Percentiles rank a stretch among this genome's conserved stretches.
Evolutionary conservation across 1,140 invertebrate species (phyloP).

Genomic region (Brachionus koreanus): DNA sequence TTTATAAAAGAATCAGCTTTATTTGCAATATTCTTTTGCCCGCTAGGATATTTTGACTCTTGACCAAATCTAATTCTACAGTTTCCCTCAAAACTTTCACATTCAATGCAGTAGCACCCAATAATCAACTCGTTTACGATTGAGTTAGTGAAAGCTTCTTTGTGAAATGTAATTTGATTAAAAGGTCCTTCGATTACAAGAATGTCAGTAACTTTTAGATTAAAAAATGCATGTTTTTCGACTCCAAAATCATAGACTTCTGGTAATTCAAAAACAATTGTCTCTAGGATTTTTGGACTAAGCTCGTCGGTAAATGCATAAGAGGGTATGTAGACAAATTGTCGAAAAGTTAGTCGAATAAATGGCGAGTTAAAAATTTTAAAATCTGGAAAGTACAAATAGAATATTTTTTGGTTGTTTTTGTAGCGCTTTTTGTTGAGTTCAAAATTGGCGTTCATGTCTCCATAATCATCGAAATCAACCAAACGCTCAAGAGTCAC

Average conservation of each 20-base stretch:
- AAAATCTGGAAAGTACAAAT: constrained; percentile 41
- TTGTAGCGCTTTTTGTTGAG: not conserved
- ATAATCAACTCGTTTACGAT: constrained; percentile 26
- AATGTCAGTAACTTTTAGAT: not conserved
- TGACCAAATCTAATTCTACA: not conserved
- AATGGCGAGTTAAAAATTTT: constrained; percentile 7
- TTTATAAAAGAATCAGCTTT: not conserved
- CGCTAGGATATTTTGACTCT: not conserved
- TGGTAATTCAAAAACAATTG: not conserved
- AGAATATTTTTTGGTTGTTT: not conserved
- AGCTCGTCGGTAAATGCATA: constrained; percentile 1
- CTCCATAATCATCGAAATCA: not conserved
- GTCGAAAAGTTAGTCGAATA: not conserved
- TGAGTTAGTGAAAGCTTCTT: not conserved
- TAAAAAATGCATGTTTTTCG: constrained; percentile 23
- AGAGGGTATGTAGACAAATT: not conserved
- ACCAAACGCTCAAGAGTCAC: not conserved
- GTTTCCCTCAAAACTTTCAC: constrained; percentile 15
- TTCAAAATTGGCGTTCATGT: constrained; percentile 31
- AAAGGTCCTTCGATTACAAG: constrained; percentile 33
- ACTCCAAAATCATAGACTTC: constrained; percentile 32
- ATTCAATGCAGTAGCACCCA: constrained; percentile 40
- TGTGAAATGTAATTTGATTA: constrained; percentile 24
- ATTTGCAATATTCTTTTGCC: not conserved
- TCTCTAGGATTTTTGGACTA: not conserved